Conservation (phyloP, 2,113 vertebrate species). For the Apteryx mantelli region DNA sequence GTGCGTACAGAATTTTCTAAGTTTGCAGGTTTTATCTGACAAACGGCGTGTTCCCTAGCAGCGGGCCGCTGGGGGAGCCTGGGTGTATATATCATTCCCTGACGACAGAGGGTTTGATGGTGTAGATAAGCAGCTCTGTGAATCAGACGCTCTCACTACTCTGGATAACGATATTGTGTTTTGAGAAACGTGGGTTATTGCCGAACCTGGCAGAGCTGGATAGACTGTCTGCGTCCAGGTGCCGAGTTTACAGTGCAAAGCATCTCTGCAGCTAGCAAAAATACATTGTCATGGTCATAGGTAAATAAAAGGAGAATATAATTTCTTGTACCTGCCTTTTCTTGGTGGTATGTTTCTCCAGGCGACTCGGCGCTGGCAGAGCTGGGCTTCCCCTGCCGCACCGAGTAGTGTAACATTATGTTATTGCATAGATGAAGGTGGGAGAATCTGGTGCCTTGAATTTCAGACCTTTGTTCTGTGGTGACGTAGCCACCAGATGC, state of each 20-base stretch:
- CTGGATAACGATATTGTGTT: constrained; percentile 77
- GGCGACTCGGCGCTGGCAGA: neutral
- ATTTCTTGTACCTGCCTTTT: constrained; percentile 60
- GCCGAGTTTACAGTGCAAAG: constrained; percentile 86
- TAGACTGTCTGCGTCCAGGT: constrained; percentile 81
- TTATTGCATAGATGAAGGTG: neutral
- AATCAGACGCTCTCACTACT: constrained; percentile 78
- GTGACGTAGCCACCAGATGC: neutral
- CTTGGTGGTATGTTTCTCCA: neutral
- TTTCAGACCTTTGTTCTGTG: neutral
- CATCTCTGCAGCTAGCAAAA: constrained; percentile 85
- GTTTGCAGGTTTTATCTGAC: constrained; percentile 35
- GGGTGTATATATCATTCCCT: constrained; percentile 85
- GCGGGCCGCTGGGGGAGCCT: constrained; percentile 82
- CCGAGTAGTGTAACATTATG: accelerated
- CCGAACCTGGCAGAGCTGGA: constrained; percentile 74
- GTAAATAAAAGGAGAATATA: constrained; percentile 89
- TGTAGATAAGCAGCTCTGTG: constrained; percentile 77
- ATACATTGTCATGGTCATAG: constrained; percentile 85
- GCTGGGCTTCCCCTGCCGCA: accelerated
- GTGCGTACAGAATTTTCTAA: constrained; percentile 49
- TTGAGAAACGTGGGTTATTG: constrained; percentile 14
- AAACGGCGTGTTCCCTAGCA: constrained; percentile 70
- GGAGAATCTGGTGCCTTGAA: neutral
- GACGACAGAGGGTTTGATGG: constrained; percentile 63